Evolutionary conservation across 2,888 invertebrate genomes (phyloP).

Genomic region (Polymixis flavicincta): DNA sequence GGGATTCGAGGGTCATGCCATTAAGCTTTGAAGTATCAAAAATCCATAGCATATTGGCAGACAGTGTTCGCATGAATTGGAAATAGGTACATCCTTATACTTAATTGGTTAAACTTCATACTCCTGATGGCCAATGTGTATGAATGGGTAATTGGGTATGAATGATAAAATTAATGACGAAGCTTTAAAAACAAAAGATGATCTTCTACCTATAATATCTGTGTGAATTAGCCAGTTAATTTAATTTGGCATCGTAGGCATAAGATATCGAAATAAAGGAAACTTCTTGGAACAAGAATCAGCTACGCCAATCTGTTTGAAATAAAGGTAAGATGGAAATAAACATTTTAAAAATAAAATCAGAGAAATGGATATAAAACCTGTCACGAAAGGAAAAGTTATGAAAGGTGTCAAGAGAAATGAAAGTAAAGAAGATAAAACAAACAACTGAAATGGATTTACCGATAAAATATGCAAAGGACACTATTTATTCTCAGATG

Average conservation of each 20-base stretch:
- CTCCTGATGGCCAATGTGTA: background rate
- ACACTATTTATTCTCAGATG: slow-evolving; percentile 32
- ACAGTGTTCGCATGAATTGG: too few species aligned
- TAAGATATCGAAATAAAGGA: background rate
- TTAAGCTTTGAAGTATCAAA: slow-evolving; percentile 23
- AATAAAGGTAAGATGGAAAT: slow-evolving; percentile 5
- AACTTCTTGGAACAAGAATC: background rate
- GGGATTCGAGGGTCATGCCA: slow-evolving; percentile 58
- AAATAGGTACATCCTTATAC: background rate
- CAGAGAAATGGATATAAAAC: slow-evolving; percentile 26
- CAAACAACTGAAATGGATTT: slow-evolving; percentile 42
- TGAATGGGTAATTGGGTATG: background rate
- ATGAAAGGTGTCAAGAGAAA: slow-evolving; percentile 50
- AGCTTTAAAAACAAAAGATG: background rate
- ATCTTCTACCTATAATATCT: background rate
- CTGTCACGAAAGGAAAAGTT: slow-evolving; percentile 45
- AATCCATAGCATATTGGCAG: background rate
- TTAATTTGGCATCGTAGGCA: background rate
- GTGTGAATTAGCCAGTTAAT: background rate
- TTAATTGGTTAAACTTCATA: background rate
- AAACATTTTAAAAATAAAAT: slow-evolving; percentile 29
- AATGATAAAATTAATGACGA: background rate
- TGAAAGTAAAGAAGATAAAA: slow-evolving; percentile 47
- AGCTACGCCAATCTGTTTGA: background rate
- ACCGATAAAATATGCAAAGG: slow-evolving; percentile 40